phyloP scores from a whole-genome alignment of 2,797 vertebrate species.

The Linurgus olivaceus region DNA sequence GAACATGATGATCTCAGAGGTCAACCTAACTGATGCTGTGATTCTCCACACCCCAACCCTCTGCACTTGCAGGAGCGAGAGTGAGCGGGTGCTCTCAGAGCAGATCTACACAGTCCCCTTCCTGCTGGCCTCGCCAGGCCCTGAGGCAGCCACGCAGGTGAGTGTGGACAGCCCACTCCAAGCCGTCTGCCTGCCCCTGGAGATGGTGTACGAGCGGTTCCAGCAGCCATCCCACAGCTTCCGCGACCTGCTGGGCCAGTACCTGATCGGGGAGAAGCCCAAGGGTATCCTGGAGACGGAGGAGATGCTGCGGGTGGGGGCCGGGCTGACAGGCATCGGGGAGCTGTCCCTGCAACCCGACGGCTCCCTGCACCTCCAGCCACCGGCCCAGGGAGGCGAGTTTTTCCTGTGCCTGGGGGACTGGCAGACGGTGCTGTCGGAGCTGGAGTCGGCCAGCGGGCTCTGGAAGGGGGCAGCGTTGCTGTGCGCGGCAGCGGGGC shows the following conservation, averaged over 20 bases:
- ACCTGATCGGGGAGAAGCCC: constrained; percentile 86
- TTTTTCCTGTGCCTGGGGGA: constrained; percentile 83
- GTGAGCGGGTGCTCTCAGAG: constrained; percentile 81
- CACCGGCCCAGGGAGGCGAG: constrained; percentile 71
- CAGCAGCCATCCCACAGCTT: constrained; percentile 80
- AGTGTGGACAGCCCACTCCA: constrained; percentile 81
- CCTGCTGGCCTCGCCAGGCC: constrained; percentile 44
- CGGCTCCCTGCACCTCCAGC: constrained; percentile 80
- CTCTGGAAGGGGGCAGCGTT: constrained; percentile 76
- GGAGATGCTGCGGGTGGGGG: constrained; percentile 87
- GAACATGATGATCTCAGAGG: neutral
- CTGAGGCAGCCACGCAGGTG: constrained; percentile 16
- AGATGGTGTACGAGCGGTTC: constrained; percentile 85
- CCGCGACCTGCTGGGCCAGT: constrained; percentile 82
- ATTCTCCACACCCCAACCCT: neutral
- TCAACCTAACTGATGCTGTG: neutral
- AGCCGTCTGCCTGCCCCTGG: constrained; percentile 78
- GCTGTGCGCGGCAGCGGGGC: constrained; percentile 65
- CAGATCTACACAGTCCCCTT: constrained; percentile 83
- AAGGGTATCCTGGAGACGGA: constrained; percentile 90
- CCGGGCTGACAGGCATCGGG: constrained; percentile 82
- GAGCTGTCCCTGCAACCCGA: constrained; percentile 82
- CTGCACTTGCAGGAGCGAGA: constrained; percentile 78
- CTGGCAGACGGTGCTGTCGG: constrained; percentile 76
- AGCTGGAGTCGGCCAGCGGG: constrained; percentile 68